Percentiles rank a stretch among this genome's conserved stretches.
These are phyloP conservation scores for Psittacula echo DNA, from an alignment of 2,797 vertebrate genomes.

Conservation along the genomic window DNA sequence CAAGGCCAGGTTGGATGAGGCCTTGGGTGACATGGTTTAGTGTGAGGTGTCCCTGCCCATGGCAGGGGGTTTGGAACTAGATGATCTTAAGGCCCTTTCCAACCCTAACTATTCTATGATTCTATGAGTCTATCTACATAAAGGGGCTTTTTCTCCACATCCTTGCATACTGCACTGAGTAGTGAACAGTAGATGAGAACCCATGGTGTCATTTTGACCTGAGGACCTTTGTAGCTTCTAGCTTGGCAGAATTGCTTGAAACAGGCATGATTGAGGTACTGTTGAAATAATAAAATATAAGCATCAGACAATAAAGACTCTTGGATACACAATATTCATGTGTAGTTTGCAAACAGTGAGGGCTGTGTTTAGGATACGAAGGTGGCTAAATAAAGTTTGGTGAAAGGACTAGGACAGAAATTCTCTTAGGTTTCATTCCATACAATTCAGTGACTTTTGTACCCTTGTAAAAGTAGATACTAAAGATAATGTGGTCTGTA, in stretches of 20 bases:
- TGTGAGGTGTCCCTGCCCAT: too few relatives aligned
- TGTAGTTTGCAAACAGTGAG: background rate
- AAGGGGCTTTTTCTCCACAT: background rate
- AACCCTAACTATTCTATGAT: too few relatives aligned
- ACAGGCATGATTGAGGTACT: background rate
- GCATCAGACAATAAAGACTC: background rate
- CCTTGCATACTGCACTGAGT: background rate
- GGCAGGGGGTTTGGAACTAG: too few relatives aligned
- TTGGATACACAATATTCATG: background rate
- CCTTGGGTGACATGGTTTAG: too few relatives aligned
- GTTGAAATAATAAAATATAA: background rate
- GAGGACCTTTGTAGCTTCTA: background rate
- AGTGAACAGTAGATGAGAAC: background rate
- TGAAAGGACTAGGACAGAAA: background rate
- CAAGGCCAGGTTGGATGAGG: too few relatives aligned
- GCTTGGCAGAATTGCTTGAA: background rate
- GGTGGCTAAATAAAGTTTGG: background rate
- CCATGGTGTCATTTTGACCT: background rate
- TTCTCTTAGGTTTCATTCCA: background rate
- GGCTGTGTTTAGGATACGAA: background rate
- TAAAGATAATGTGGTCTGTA: background rate
- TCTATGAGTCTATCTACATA: background rate
- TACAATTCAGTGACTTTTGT: background rate
- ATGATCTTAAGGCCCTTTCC: too few relatives aligned
- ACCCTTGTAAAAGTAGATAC: background rate